Percentiles rank a stretch among this genome's conserved stretches.
phyloP scores from a whole-genome alignment of 2,797 vertebrate genomes.

The Galaxias olidus region DNA sequence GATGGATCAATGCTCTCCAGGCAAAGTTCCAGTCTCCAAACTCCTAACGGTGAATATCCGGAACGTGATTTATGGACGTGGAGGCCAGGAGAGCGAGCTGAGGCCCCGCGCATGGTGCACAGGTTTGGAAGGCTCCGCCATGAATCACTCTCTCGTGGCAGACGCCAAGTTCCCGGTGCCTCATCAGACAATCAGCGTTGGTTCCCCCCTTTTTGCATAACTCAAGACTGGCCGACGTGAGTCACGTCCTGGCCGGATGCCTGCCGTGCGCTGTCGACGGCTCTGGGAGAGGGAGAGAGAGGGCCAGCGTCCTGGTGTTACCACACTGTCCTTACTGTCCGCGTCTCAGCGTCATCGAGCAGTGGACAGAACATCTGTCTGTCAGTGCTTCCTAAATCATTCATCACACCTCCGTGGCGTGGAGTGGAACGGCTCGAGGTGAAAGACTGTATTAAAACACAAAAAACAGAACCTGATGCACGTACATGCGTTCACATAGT shows the following conservation, averaged over 20 bases:
- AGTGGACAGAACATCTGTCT: neutral
- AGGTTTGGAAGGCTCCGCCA: slow-evolving; percentile 36
- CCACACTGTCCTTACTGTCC: too few species aligned
- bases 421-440: too few species aligned
- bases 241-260: slow-evolving; percentile 27
- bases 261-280: slow-evolving; percentile 36
- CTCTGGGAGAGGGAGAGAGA: slow-evolving; percentile 39
- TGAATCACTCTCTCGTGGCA: slow-evolving; percentile 66
- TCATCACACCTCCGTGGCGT: too few species aligned
- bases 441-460: too few species aligned
- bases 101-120: slow-evolving; percentile 47
- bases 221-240: slow-evolving; percentile 55
- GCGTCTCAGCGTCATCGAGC: too few species aligned
- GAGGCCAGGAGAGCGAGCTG: slow-evolving; percentile 41
- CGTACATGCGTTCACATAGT: slow-evolving; percentile 16
- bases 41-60: slow-evolving; percentile 56
- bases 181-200: slow-evolving; percentile 27
- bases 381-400: neutral
- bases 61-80: slow-evolving; percentile 59
- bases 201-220: slow-evolving; percentile 52
- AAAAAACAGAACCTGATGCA: slow-evolving; percentile 4
- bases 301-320: slow-evolving; percentile 24
- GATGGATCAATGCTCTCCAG: slow-evolving; percentile 38
- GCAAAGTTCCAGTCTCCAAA: slow-evolving; percentile 38
- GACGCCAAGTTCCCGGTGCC: slow-evolving; percentile 35